Conservation (phyloP, 2,888 invertebrate genomes). For the Dioctria linearis region DNA sequence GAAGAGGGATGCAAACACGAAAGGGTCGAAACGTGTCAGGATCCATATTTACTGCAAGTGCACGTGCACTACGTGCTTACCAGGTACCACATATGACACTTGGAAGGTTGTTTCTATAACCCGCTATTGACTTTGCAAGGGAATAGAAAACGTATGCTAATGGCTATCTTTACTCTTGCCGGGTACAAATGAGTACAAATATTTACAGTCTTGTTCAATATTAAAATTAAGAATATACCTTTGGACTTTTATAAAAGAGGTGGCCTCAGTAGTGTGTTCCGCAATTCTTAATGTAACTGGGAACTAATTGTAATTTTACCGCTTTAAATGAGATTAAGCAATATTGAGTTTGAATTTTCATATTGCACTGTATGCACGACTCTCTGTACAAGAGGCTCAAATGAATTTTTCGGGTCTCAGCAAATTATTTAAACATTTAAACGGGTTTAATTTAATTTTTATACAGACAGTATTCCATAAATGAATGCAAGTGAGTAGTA, state of each 20-base stretch:
- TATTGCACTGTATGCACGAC: no score
- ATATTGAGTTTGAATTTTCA: no score
- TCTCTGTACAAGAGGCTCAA: no score
- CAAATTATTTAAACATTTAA: no score
- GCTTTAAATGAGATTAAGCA: no score
- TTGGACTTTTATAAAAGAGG: slow-evolving; percentile 24
- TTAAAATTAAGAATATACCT: slow-evolving; percentile 30
- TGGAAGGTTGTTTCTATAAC: slow-evolving; percentile 9
- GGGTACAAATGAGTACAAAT: slow-evolving; percentile 21
- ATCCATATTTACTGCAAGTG: slow-evolving; percentile 42
- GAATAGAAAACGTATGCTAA: slow-evolving; percentile 30
- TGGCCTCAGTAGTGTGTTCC: no score
- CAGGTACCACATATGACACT: neutral
- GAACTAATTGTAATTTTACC: no score
- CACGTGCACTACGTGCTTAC: slow-evolving; percentile 37
- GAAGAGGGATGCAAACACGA: slow-evolving; percentile 29
- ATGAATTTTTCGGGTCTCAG: no score
- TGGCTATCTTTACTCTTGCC: neutral
- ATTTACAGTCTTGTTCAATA: slow-evolving; percentile 15
- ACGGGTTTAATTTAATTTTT: no score
- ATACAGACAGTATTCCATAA: no score
- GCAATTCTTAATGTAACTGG: no score
- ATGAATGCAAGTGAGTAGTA: no score
- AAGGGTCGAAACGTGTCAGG: slow-evolving; percentile 40
- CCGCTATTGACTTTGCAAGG: neutral